A percentile compares a stretch with the other conserved stretches of the same genome.
Conservation (phyloP, 2,888 invertebrate genomes). For the Nephrotoma guestfalica region DNA sequence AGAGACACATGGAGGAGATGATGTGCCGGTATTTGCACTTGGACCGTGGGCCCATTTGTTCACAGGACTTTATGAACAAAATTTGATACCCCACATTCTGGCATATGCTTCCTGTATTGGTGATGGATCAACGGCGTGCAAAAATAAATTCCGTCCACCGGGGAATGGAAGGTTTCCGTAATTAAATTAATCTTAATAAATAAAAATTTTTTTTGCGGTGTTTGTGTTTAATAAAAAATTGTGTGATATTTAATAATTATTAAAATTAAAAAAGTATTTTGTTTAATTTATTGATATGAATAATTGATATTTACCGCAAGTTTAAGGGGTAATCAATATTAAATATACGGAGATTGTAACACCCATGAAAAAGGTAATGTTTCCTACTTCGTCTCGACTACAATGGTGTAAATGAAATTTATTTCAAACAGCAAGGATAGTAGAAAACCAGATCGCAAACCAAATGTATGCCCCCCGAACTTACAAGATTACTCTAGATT, state of each 20-base stretch:
- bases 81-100: slow-evolving; percentile 38
- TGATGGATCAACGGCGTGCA: slow-evolving; percentile 17
- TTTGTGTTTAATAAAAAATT: background rate
- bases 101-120: slow-evolving; percentile 27
- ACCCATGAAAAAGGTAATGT: no score
- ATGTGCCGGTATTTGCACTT: slow-evolving; percentile 55
- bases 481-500: no score
- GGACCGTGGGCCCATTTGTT: slow-evolving; percentile 48
- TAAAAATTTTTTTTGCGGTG: background rate
- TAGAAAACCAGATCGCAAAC: no score
- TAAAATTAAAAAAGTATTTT: background rate
- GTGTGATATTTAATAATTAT: background rate
- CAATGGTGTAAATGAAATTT: no score
- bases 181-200: background rate
- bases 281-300: no score
- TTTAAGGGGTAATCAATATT: no score
- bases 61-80: slow-evolving; percentile 42
- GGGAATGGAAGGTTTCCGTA: background rate
- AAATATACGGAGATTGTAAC: no score
- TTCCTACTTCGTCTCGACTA: no score
- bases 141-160: background rate
- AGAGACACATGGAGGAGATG: slow-evolving; percentile 65
- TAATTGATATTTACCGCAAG: no score
- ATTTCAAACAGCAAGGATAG: no score
- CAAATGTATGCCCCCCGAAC: no score